These are phyloP conservation scores for Aleiodes alternator DNA, from an alignment of 2,888 invertebrate species.

Conservation along the genomic window DNA sequence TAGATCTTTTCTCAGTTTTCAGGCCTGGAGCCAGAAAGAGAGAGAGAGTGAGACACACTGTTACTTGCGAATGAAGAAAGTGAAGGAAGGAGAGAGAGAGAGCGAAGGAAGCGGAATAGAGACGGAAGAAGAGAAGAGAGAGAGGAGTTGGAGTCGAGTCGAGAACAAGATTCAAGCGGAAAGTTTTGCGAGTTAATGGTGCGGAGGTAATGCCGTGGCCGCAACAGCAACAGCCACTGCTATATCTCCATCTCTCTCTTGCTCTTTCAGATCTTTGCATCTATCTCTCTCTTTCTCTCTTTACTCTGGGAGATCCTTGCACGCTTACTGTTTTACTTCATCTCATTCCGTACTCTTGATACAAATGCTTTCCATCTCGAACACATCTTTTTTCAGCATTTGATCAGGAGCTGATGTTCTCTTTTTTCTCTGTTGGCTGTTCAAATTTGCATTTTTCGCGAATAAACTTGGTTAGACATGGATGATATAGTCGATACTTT, in stretches of 20 bases:
- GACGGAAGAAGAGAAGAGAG: slow-evolving; percentile 7
- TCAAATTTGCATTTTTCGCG: no score
- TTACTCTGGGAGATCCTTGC: slow-evolving; percentile 19
- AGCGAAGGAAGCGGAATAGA: slow-evolving; percentile 27
- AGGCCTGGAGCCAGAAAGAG: not conserved
- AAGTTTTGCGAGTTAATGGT: slow-evolving; percentile 75
- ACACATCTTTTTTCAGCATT: slow-evolving; percentile 45
- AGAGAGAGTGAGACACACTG: slow-evolving; percentile 23
- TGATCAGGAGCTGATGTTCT: slow-evolving; percentile 26
- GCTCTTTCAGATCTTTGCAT: slow-evolving; percentile 17
- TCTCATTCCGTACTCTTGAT: slow-evolving; percentile 31
- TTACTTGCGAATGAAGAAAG: slow-evolving; percentile 17
- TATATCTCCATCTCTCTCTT: slow-evolving; percentile 42
- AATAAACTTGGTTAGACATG: no score
- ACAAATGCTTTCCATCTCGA: slow-evolving; percentile 28
- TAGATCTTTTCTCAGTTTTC: slow-evolving; percentile 5
- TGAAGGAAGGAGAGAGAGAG: slow-evolving; percentile 28
- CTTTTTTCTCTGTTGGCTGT: not conserved
- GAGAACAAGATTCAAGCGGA: slow-evolving; percentile 75
- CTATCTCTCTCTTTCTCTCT: slow-evolving; percentile 23
- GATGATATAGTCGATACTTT: no score
- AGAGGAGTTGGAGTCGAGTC: slow-evolving; percentile 61
- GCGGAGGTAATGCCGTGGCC: slow-evolving; percentile 73
- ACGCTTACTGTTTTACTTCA: slow-evolving; percentile 24
- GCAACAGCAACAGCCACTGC: slow-evolving; percentile 73